phyloP scores from a whole-genome alignment of 1,140 invertebrate genomes.

The Habropoda laboriosa region DNA sequence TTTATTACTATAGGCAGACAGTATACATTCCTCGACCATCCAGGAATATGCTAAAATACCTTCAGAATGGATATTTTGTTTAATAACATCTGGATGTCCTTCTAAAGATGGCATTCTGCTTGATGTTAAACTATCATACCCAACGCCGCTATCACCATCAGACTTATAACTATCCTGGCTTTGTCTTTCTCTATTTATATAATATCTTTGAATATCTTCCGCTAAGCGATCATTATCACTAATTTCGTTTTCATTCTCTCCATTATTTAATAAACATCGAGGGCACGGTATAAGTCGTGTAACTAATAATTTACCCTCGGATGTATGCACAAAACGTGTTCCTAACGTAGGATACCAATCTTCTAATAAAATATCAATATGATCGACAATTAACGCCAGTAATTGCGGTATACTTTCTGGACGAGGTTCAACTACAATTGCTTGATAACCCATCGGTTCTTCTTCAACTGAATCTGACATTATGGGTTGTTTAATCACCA shows the following conservation, averaged over 20 bases:
- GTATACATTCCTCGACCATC: conserved; percentile 98
- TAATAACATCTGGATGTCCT: conserved; percentile 84
- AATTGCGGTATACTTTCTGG: conserved; percentile 92
- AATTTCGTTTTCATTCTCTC: conserved; percentile 70
- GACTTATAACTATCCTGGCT: conserved; percentile 88
- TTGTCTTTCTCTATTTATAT: conserved; percentile 72
- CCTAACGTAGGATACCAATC: conserved; percentile 99
- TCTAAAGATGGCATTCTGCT: conserved; percentile 92
- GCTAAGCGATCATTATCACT: conserved; percentile 72
- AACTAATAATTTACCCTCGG: conserved; percentile 96
- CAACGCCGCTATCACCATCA: conserved; percentile 91
- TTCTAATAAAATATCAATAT: conserved; percentile 97
- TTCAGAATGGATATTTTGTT: conserved; percentile 64
- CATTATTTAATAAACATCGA: conserved; percentile 86
- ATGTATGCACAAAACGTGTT: conserved; percentile 98
- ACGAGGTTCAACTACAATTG: conserved; percentile 88
- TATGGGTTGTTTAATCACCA: conserved; percentile 87
- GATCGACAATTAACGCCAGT: conserved; percentile 95
- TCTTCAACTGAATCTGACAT: conserved; percentile 79
- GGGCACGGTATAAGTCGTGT: conserved; percentile 97
- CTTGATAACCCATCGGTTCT: conserved; percentile 85
- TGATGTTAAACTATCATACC: conserved; percentile 85
- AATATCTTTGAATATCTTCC: conserved; percentile 67
- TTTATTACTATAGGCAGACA: conserved; percentile 90
- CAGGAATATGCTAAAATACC: conserved; percentile 84